Evolutionary conservation across 53 echinoderm and acorn worm genomes (phyloP), one percentile per base, ranked within the genome.

Genomic region (Holothuria scabra): DNA sequence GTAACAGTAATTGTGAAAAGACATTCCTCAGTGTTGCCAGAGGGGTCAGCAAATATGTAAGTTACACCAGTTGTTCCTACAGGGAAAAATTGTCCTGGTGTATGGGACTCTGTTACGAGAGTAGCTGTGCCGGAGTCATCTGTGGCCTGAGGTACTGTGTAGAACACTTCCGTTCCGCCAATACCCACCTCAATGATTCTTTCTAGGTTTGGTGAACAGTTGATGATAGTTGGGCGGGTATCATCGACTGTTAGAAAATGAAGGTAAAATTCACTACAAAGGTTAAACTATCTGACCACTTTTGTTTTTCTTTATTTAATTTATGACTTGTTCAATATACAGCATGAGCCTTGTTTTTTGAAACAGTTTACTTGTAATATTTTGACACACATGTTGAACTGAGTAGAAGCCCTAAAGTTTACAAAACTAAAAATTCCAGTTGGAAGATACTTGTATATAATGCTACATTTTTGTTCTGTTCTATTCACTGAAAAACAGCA

Each of bases 91-190:
- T 86, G 76, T 2, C 86, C 86, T 1, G 91, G 80, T 3, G 52
- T 67, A 81, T 91, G 76, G 46, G 64, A 84, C 20, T 79, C 84
- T 60, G 80, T 75, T 8, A 86, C 66, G 59, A 93, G 86, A 28
- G 37, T 81, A 46, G 76, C 79, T 25, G 80, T 86, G 12, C 93
- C 93, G 0, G 93, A 93, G 74, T 91, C 83, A 71, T 93, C 93
- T 13, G 66, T 81, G 20, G 90, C 93, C 12, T 85, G 76, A 16
- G 93, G 93, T 30, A 81, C 83, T 19, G 83, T 37, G 67, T 67
- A 90, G 64, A 52, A 35, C 46, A 87, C 83, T 25, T 75, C 38
- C 12, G 83, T 66, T 4, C 59, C 44, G 0, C 86, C 60, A 3
- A 23, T 34, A 33, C 86, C 86, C 16, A 90, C 78, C 34, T 87